Percentiles rank a stretch among this genome's conserved stretches.
Evolutionary conservation across 1,140 invertebrate species (phyloP).

Genomic region (Nixonia krombeini): DNA sequence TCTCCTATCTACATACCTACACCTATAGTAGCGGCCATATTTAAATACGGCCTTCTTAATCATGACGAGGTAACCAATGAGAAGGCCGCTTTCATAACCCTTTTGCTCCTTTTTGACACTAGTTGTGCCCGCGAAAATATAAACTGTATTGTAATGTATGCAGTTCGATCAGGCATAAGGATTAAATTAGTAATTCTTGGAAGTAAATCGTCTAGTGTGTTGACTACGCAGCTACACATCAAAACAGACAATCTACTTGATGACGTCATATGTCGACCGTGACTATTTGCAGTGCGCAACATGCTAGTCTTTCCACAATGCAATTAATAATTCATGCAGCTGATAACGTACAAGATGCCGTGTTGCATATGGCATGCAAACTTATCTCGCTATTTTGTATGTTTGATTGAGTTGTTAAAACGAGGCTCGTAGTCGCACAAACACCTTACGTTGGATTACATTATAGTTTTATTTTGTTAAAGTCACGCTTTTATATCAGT

Average conservation of each 20-base stretch:
- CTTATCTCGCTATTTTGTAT: neutral
- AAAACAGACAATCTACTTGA: too few relatives aligned
- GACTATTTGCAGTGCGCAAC: constrained; percentile 23
- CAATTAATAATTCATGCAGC: constrained; percentile 53
- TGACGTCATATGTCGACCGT: too few relatives aligned
- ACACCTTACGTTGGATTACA: neutral
- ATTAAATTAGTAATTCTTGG: too few relatives aligned
- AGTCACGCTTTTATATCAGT: too few relatives aligned
- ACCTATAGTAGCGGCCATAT: constrained; percentile 15
- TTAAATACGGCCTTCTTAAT: neutral
- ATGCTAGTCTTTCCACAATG: constrained; percentile 15
- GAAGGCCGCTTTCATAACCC: neutral
- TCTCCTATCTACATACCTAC: constrained; percentile 21
- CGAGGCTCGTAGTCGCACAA: neutral
- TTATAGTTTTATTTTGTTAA: constrained; percentile 1
- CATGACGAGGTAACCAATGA: neutral
- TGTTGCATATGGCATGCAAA: constrained; percentile 13
- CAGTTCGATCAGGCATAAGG: too few relatives aligned
- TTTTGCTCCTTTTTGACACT: too few relatives aligned
- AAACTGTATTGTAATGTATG: too few relatives aligned
- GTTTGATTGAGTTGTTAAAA: constrained; percentile 10
- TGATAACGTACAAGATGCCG: constrained; percentile 35
- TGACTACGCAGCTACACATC: too few relatives aligned
- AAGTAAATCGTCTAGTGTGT: too few relatives aligned
- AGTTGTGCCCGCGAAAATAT: too few relatives aligned